Base-by-base conservation (phyloP, 1,140 invertebrate genomes). In the Scaptomyza pallida region DNA sequence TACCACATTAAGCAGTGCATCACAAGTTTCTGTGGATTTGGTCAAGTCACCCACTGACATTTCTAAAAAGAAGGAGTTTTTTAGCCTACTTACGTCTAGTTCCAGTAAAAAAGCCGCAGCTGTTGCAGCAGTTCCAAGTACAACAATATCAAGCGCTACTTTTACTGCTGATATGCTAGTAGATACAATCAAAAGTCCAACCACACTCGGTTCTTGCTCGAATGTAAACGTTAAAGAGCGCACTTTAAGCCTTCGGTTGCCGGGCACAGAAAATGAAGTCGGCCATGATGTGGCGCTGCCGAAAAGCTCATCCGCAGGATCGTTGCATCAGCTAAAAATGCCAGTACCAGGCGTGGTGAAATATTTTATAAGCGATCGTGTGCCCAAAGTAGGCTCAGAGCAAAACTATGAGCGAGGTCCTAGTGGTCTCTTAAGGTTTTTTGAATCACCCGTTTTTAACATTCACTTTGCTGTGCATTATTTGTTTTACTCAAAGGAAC, bases 381-480 rank as follows among this genome's bases (percentile, higher is more conserved):
- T 76, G 10, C 57, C 70, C 1, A 60, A 68, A 8, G 26, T 65
- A 6, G 69, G 76, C 9, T 16, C 41, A 3, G 54, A 63, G n/a
- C 72, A 75, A 44, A 89, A 89, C 61, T 82, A 75, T 17, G 85
- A 85, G 69, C 92, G 92, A 76, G 92, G 78, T 93, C 91, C 89
- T 40, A 91, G 89, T 21, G 91, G 95, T 92, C 93, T 99, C 51
- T 92, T 99, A 62, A 93, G 98, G 75, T 93, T 99, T 77, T 98
- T 99, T 89, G 98, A 99, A 92, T 98, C 98, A 71, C 97, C 97
- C 93, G 93, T 98, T 57, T 99, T 99, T 92, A 97, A 99, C 91
- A 98, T 99, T 94, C 97, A 97, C 61, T 98, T 99, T 94, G 98
- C 98, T 17, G 97, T 99, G 88, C 97, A 97, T 89, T 99, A 99